Conservation (phyloP, 2,797 vertebrate genomes). For the Myotis myotis region DNA sequence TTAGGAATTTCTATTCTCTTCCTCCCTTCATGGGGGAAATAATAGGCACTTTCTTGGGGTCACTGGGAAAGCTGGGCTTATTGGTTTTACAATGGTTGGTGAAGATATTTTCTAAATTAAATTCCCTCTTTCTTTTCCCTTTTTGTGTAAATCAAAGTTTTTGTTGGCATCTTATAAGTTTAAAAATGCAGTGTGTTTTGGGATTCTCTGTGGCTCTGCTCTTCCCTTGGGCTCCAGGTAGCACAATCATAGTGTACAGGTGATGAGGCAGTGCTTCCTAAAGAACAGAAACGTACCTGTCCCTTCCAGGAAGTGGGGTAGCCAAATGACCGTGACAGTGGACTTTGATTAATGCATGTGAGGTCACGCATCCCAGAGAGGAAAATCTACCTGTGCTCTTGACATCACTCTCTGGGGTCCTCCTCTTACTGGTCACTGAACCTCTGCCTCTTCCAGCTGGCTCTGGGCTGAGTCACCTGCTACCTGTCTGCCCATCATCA, state of each 20-base stretch:
- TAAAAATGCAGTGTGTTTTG: not conserved
- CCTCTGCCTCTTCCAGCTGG: not conserved
- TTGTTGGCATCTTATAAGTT: not conserved
- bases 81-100: not conserved
- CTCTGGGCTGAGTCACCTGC: not conserved
- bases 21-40: slow-evolving; percentile 26
- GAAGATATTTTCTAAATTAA: slow-evolving; percentile 7
- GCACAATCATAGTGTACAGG: not conserved
- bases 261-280: not conserved
- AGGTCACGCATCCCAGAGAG: not conserved
- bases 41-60: slow-evolving; percentile 17
- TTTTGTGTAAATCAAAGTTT: not conserved
- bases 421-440: not conserved
- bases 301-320: not conserved
- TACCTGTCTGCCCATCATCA: not conserved
- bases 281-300: not conserved
- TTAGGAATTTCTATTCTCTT: slow-evolving; percentile 35
- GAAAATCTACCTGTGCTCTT: not conserved
- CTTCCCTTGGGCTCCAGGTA: not conserved
- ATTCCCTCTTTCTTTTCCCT: not conserved
- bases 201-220: not conserved
- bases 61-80: not conserved
- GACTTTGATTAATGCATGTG: not conserved
- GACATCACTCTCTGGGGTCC: not conserved
- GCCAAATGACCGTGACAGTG: not conserved